Base-by-base conservation (phyloP, 2,888 invertebrate genomes). In the Rhyacophila evoluta region DNA sequence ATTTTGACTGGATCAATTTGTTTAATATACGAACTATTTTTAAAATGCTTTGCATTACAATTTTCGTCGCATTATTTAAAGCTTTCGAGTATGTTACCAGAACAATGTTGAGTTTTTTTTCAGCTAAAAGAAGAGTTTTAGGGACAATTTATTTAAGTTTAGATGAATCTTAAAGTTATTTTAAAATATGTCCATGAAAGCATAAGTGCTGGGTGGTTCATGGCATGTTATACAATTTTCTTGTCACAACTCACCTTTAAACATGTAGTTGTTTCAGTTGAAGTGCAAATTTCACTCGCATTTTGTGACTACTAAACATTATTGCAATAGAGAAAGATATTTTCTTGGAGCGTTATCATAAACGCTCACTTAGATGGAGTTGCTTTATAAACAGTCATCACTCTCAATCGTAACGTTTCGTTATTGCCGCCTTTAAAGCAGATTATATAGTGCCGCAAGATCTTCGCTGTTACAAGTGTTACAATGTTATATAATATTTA, bases 361-460 rank as follows among this genome's bases (percentile, higher is more conserved):
- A 79, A 72, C 79, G 72, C 39, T 67, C 70, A 69, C 36, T 29
- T 55, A 25, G 41, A 70, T 36, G 78, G 74, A 78, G 73, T 38
- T 73, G 19, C 68, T 69, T 33, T 36, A 77, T 77, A 77, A 77
- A 77, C 74, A 73, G 74, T 76, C 78, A 72, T 75, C 75, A 73
- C 68, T 33, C 71, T 39, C 28, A 73, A 74, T 72, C 76, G 77
- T 81, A 79, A 81, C 79, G 68, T 55, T 67, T 74, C 72, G 76
- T 79, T 81, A 81, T 81, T 79, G 41, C 77, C 70, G 74, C 73
- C 74, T 79, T 78, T 81, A 72, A 68, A 76, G 74, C 69, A 77
- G 79, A 77, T 79, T 79, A 79, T 77, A 73, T 76, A 36, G 37
- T 74, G 28, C 70, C 69, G n/a, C 55, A 6, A 39, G 68, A 69